Conservation (phyloP, 2,888 invertebrate genomes). For the Geophilus truncorum region DNA sequence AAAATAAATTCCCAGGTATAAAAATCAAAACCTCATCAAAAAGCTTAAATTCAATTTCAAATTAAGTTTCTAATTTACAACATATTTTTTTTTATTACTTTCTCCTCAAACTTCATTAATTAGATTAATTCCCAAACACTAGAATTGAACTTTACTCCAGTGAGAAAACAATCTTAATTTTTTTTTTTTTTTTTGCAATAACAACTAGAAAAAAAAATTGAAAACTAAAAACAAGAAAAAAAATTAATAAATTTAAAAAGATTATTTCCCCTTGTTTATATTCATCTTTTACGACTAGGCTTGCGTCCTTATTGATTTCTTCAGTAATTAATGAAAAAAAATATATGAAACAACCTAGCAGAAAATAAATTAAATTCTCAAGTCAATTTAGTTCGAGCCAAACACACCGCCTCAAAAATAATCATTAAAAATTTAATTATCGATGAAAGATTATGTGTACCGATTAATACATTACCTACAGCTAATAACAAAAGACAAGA, state of each 20-base stretch:
- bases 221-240: not conserved
- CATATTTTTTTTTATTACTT: not conserved
- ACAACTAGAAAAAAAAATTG: not conserved
- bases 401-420: constrained; percentile 12
- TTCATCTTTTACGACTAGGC: not conserved
- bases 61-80: not conserved
- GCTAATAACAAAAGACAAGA: not conserved
- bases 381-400: constrained; percentile 16
- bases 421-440: constrained; percentile 20
- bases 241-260: not conserved
- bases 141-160: not conserved
- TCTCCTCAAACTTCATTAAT: not conserved
- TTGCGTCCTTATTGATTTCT: not conserved
- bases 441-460: constrained; percentile 20
- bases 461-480: constrained; percentile 12
- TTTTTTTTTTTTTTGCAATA: no score
- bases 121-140: not conserved
- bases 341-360: not conserved
- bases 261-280: not conserved
- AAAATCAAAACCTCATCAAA: not conserved
- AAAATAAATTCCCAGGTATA: not conserved
- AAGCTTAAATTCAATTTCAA: not conserved
- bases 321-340: constrained; percentile 10
- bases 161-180: not conserved
- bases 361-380: not conserved